Conservation (phyloP, 2,113 vertebrate species). For the Pholis gunnellus region DNA sequence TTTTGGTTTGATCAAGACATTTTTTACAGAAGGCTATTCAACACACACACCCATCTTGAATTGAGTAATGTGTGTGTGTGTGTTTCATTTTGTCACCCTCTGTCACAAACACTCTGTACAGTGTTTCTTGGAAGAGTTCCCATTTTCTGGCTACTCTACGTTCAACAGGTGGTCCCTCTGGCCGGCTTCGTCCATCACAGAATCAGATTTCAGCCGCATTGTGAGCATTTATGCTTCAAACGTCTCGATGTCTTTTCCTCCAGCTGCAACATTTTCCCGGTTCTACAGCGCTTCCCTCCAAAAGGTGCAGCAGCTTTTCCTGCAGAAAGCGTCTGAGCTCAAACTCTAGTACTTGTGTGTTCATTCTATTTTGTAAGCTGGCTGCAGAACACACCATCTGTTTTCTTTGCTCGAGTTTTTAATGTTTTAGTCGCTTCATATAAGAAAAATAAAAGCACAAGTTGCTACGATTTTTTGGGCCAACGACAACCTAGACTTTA, state of each 20-base stretch:
- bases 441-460: not conserved
- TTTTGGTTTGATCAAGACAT: too few relatives aligned
- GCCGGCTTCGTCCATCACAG: not conserved
- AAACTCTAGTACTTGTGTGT: too few relatives aligned
- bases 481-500: too few relatives aligned
- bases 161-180: conserved; percentile 46
- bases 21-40: too few relatives aligned
- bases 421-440: not conserved
- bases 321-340: too few relatives aligned
- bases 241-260: not conserved
- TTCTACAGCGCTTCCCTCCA: not conserved
- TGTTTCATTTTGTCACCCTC: too few relatives aligned
- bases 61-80: too few relatives aligned
- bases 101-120: conserved; percentile 26
- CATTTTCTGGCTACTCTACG: conserved; percentile 4
- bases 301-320: not conserved
- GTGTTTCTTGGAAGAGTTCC: conserved; percentile 45
- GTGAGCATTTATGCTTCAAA: not conserved
- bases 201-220: conserved; percentile 19
- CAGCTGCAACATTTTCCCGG: not conserved
- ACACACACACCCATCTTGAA: too few relatives aligned
- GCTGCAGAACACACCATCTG: too few relatives aligned
- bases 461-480: too few relatives aligned
- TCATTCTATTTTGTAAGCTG: not conserved
- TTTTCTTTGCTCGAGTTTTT: not conserved